Evolutionary conservation across 2,113 vertebrate species (phyloP), one percentile per base, ranked within the genome.

Genomic region (Percina caprodes): DNA sequence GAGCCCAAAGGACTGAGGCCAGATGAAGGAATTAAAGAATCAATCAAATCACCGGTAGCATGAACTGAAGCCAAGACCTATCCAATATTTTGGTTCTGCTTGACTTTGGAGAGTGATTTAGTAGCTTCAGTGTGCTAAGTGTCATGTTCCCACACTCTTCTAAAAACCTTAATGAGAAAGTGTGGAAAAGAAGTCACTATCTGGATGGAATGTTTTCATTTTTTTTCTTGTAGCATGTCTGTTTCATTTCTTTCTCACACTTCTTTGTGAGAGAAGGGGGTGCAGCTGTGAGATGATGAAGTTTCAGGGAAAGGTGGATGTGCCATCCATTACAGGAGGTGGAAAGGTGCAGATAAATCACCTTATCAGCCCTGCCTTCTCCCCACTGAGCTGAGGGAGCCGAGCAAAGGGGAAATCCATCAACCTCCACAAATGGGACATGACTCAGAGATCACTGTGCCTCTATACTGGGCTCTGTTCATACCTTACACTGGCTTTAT

Each of bases 341-440:
- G 90, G 92, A 92, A 92, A 91, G 90, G 93, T 91, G 93, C 90
- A 93, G 91, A 95, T 95, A 95, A 95, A 95, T 95, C 93, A 95
- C 93, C 94, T 93, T 92, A 91, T 95, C 92, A 94, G 92, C 88
- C 89, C 89, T 90, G 93, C 92, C 89, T 92, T 94, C 91, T 94
- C 93, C 92, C 94, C 89, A 92, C 94, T 93, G 94, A 94, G 93
- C 92, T 91, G 87, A 89, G 90, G 89, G 88, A 89, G 93, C 90
- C 81, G 90, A 93, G 92, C 91, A 88, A 88, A 83, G 70, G 86
- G 91, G 90, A 94, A 94, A 95, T 95, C 94, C 91, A 95, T 95
- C 95, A 95, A 81, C 61, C 89, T 78, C 91, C 84, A 91, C 91
- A 93, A 93, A 95, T 91, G 87, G 89, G 91, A 93, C 91, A 90